A percentile compares a stretch with the other conserved stretches of the same genome.
phyloP scores from a whole-genome alignment of 2,113 vertebrate species.

The Cynoglossus semilaevis region DNA sequence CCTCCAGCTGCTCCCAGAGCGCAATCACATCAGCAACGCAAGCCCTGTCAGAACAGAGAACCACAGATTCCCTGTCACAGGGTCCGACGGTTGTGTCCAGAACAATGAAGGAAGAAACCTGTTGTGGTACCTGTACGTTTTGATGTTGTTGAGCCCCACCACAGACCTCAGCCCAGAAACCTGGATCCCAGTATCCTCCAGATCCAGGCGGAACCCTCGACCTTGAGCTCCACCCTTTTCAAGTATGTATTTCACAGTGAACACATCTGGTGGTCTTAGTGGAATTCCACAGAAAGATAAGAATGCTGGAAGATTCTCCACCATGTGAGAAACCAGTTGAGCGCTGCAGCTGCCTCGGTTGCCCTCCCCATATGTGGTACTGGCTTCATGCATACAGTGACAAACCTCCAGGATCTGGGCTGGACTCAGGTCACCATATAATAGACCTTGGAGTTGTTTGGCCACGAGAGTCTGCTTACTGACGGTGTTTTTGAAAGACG shows the following conservation, averaged over 20 bases:
- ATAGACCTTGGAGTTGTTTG: slow-evolving; percentile 76
- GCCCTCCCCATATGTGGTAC: slow-evolving; percentile 16
- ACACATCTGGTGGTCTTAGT: slow-evolving; percentile 79
- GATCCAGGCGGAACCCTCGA: slow-evolving; percentile 79
- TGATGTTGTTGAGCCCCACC: slow-evolving; percentile 76
- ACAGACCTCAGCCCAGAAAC: slow-evolving; percentile 79
- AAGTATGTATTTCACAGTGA: slow-evolving; percentile 76
- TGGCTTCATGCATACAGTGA: slow-evolving; percentile 81
- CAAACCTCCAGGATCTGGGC: slow-evolving; percentile 82
- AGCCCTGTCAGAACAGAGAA: slow-evolving; percentile 73
- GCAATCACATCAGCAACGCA: slow-evolving; percentile 80
- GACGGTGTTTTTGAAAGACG: not conserved
- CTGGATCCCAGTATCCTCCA: slow-evolving; percentile 80
- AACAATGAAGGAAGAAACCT: not conserved
- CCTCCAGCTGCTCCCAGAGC: slow-evolving; percentile 84
- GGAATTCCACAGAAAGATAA: slow-evolving; percentile 80
- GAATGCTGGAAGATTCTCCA: slow-evolving; percentile 68
- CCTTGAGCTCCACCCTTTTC: slow-evolving; percentile 59
- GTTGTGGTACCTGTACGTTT: slow-evolving; percentile 79
- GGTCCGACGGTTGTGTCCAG: not conserved
- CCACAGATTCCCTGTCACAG: not conserved
- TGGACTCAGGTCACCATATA: slow-evolving; percentile 61
- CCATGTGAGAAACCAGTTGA: slow-evolving; percentile 68
- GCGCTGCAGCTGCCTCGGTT: slow-evolving; percentile 11
- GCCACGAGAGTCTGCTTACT: slow-evolving; percentile 74